Percentiles rank a stretch among this genome's conserved stretches.
phyloP scores from a whole-genome alignment of 2,113 vertebrate genomes.

The Epinephelus lanceolatus region DNA sequence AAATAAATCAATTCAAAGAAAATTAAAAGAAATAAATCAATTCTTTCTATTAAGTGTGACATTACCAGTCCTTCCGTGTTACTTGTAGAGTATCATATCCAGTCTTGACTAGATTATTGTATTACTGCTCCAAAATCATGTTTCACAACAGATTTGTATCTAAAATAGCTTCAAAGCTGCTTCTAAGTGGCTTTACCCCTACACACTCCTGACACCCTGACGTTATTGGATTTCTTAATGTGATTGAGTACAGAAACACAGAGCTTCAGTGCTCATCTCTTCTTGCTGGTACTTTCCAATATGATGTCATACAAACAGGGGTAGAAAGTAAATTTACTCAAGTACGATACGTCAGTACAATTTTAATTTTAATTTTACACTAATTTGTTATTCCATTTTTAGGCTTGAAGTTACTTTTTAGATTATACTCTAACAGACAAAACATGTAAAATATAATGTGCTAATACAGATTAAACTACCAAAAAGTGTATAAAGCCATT shows the following conservation, averaged over 20 bases:
- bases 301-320: neutral
- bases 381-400: too few relatives aligned
- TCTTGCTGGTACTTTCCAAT: neutral
- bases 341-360: neutral
- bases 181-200: neutral
- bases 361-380: neutral
- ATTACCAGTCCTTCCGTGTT: neutral
- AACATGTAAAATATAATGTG: neutral
- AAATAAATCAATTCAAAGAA: neutral
- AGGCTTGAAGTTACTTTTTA: neutral
- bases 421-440: neutral
- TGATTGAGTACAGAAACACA: neutral
- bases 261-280: neutral
- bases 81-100: neutral
- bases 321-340: neutral
- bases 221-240: constrained; percentile 41
- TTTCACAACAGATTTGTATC: constrained; percentile 1
- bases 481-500: neutral
- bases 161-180: constrained; percentile 21
- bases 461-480: neutral
- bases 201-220: neutral
- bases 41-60: neutral
- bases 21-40: too few relatives aligned
- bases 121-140: neutral
- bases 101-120: neutral